These are phyloP conservation scores for Euglossa dilemma DNA, from an alignment of 1,140 invertebrate genomes.

Conservation along the genomic window DNA sequence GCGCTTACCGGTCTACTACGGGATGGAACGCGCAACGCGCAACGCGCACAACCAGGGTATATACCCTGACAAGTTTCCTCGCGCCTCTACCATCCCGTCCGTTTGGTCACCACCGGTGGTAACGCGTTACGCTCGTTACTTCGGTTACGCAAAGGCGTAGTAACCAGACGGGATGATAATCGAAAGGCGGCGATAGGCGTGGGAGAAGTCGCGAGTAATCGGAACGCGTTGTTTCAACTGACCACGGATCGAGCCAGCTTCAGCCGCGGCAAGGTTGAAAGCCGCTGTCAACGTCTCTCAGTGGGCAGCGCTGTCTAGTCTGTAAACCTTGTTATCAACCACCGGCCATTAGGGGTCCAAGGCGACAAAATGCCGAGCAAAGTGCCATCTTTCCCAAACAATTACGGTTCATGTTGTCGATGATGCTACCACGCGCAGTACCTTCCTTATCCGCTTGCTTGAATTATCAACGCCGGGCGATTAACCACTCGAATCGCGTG, in stretches of 20 bases:
- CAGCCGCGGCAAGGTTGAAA: conserved; percentile 77
- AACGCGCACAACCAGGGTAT: too few species aligned
- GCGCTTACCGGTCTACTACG: conserved; percentile 70
- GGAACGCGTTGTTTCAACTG: conserved; percentile 52
- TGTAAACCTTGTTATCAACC: conserved; percentile 82
- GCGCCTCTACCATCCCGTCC: conserved; percentile 33
- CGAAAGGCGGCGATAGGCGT: not conserved
- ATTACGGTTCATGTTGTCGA: conserved; percentile 79
- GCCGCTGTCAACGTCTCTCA: conserved; percentile 83
- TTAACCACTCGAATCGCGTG: conserved; percentile 61
- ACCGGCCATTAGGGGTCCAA: conserved; percentile 82
- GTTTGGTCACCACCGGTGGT: conserved; percentile 60
- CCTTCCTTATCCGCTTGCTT: conserved; percentile 74
- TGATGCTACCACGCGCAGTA: conserved; percentile 75
- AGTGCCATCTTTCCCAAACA: conserved; percentile 82
- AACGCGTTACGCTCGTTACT: conserved; percentile 54
- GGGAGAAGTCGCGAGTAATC: conserved; percentile 43
- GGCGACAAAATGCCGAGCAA: conserved; percentile 82
- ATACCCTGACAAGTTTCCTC: conserved; percentile 44
- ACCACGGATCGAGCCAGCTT: conserved; percentile 63
- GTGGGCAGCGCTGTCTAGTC: conserved; percentile 76
- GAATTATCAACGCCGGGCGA: conserved; percentile 60
- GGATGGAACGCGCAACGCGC: not conserved
- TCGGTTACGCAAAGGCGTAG: not conserved
- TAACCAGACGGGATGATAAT: not conserved